These are phyloP conservation scores for Molossus alvarezi DNA, from an alignment of 2,797 vertebrate genomes.

Conservation along the genomic window DNA sequence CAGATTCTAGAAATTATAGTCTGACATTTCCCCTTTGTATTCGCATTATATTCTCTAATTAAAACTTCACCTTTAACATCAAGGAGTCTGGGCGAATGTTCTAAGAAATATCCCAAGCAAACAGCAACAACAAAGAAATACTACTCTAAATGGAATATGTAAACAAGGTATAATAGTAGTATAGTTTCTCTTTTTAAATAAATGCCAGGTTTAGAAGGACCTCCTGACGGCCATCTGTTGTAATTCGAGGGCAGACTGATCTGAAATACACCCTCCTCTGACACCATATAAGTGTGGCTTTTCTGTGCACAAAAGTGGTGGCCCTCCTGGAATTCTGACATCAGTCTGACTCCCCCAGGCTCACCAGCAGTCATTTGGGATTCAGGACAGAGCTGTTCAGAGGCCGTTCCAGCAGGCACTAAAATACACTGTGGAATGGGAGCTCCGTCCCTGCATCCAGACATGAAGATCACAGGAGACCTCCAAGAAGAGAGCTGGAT, in stretches of 20 bases:
- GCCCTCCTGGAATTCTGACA: background rate
- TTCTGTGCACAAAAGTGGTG: background rate
- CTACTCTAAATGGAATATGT: background rate
- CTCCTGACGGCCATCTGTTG: background rate
- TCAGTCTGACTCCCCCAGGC: background rate
- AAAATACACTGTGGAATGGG: background rate
- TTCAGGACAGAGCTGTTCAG: background rate
- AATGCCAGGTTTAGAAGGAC: background rate
- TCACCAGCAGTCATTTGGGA: background rate
- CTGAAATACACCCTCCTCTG: background rate
- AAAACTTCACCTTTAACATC: conserved; percentile 28
- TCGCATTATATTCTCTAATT: background rate
- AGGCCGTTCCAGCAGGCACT: background rate
- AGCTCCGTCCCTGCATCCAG: too few species aligned
- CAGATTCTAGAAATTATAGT: background rate
- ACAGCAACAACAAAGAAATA: background rate
- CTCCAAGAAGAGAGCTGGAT: background rate
- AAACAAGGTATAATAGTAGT: background rate
- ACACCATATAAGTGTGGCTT: fast-evolving
- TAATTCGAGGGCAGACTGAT: background rate
- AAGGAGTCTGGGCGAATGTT: background rate
- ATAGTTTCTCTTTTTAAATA: background rate
- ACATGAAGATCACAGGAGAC: background rate
- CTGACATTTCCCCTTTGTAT: background rate
- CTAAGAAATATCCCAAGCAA: background rate